phyloP scores from a whole-genome alignment of 2,797 vertebrate genomes.

The Chromis chromis region DNA sequence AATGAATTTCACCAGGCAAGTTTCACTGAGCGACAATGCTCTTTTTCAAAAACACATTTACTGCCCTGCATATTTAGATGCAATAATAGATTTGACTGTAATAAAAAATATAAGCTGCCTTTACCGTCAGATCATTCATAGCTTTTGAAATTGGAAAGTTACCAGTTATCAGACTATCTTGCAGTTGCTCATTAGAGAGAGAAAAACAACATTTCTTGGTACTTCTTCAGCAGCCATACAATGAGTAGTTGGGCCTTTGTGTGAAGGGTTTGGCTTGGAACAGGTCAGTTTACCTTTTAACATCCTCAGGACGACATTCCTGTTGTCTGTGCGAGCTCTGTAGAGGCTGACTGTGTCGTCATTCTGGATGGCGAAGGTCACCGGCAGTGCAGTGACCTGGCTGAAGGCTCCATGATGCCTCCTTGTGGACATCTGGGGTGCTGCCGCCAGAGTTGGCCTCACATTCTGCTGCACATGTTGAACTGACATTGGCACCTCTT shows the following conservation, averaged over 20 bases:
- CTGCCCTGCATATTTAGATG: too few species aligned
- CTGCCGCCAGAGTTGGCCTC: conserved; percentile 30
- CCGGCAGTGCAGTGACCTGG: conserved; percentile 64
- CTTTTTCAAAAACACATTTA: too few species aligned
- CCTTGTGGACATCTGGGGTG: conserved; percentile 49
- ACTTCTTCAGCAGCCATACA: neutral
- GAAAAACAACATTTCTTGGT: too few species aligned
- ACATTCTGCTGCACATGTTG: conserved; percentile 38
- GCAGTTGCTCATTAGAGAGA: too few species aligned
- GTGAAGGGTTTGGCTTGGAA: neutral
- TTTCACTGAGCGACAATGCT: too few species aligned
- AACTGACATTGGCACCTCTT: conserved; percentile 77
- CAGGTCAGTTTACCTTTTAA: conserved; percentile 74
- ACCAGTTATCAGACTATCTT: too few species aligned
- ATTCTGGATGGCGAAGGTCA: conserved; percentile 55
- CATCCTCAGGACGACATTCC: conserved; percentile 73
- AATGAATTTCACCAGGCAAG: too few species aligned
- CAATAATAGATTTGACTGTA: too few species aligned
- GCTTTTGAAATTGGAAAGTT: too few species aligned
- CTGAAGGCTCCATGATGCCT: conserved; percentile 64
- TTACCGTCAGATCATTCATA: too few species aligned
- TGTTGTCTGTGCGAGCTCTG: conserved; percentile 76
- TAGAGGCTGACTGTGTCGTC: conserved; percentile 53
- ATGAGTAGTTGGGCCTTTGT: neutral
- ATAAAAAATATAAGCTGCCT: too few species aligned